A percentile compares a stretch with the other conserved stretches of the same genome.
Conservation (phyloP, 2,797 vertebrate genomes). For the Pangasius djambal region DNA sequence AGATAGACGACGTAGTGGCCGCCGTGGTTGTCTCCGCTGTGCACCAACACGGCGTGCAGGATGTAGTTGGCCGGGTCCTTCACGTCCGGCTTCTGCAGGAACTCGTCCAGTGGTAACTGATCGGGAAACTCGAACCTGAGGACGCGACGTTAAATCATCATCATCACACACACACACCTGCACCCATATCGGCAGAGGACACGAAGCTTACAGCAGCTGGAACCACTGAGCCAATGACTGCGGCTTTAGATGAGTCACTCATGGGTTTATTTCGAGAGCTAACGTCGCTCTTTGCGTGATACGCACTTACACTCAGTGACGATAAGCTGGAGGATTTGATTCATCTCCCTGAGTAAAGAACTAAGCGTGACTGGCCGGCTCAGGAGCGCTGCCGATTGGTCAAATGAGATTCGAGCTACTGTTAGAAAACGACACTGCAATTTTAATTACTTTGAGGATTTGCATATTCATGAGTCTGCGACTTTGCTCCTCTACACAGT, state of each 20-base stretch:
- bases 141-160: neutral
- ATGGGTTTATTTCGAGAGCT: constrained; percentile 33
- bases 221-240: neutral
- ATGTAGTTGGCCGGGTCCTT: constrained; percentile 99
- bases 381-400: neutral
- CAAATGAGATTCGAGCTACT: neutral
- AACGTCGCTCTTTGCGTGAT: constrained; percentile 33
- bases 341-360: neutral
- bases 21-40: constrained; percentile 98
- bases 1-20: constrained; percentile 99
- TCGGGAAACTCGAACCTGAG: constrained; percentile 97
- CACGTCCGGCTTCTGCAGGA: constrained; percentile 96
- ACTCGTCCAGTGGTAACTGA: constrained; percentile 96
- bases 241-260: constrained; percentile 61
- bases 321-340: neutral
- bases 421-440: neutral
- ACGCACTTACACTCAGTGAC: neutral
- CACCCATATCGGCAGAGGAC: neutral
- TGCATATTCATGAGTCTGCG: neutral
- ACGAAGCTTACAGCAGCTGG: neutral
- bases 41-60: constrained; percentile 95
- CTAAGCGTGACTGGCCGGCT: neutral
- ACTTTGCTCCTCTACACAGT: neutral
- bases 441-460: neutral
- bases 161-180: constrained; percentile 1